Base-by-base conservation (phyloP, 2,797 vertebrate genomes). In the Pangasius krempfi region DNA sequence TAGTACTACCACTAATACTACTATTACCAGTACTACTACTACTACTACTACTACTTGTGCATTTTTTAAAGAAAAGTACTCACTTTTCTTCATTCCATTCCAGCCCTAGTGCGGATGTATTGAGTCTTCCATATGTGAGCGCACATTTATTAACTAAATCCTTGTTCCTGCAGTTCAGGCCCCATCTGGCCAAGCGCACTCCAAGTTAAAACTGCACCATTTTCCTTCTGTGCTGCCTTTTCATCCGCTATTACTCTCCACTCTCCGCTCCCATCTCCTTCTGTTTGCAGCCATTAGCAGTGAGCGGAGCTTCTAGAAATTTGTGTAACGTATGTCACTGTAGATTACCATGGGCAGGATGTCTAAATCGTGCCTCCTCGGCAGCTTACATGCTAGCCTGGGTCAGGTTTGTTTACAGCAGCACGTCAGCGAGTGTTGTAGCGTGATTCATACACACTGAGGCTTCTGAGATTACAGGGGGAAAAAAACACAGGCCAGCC, bases 291-390 rank as follows among this genome's bases (percentile, higher is more conserved):
- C 83, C 83, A 81, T 89, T 81, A 85, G n/a, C 27, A 60, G 27
- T 44, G 52, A 85, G 40, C 72, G 27, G 52, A 76, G 85, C 78
- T 64, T 68, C 56, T 6, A 4, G 52, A 75, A 64, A 88, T 85
- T 79, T 88, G 82, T 64, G 60, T 10, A 85, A 70, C 50, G 87
- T 79, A 78, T 85, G 82, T 88, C 83, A 78, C 73, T 88, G 37
- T 79, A 44, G 73, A 85, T 88, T 85, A 70, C 82, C 37, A 52
- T 22, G 14, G 83, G 82, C 87, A 33, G 73, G 47, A 68, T 40
- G n/a, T 70, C 62, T 52, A 68, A 84, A 72, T 62, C 25, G 20
- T 2, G 58, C 10, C 62, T 40, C 27, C 14, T 88, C 70, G 78
- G 72, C 82, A 27, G 47, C 79, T 88, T 79, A 27, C 6, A 25